A percentile compares a stretch with the other conserved stretches of the same genome.
These are phyloP conservation scores for Helicoverpa zea DNA, from an alignment of 1,140 invertebrate species.

Conservation along the genomic window DNA sequence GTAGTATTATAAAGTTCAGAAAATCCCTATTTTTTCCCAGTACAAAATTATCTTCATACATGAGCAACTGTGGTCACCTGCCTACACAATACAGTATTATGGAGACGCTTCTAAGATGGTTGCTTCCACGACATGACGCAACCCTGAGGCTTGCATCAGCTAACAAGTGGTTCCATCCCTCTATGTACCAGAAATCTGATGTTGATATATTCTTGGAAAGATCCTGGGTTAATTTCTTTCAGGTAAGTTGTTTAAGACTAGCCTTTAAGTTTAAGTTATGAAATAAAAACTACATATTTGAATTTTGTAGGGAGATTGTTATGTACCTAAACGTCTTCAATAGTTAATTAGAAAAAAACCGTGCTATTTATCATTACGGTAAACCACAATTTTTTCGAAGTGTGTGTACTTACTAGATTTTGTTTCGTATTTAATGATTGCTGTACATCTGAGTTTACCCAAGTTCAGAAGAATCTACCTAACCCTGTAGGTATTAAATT, in stretches of 20 bases:
- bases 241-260: constrained; percentile 52
- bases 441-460: no score
- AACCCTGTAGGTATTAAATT: no score
- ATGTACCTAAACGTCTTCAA: no score
- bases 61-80: constrained; percentile 61
- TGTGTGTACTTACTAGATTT: no score
- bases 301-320: no score
- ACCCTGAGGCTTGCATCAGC: constrained; percentile 59
- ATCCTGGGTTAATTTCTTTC: constrained; percentile 69
- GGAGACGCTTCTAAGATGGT: constrained; percentile 71
- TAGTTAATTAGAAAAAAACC: no score
- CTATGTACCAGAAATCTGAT: constrained; percentile 48
- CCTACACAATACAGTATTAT: constrained; percentile 66
- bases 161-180: constrained; percentile 63
- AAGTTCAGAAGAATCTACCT: no score
- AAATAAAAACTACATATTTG: no score
- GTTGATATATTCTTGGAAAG: constrained; percentile 67
- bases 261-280: not conserved
- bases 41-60: constrained; percentile 56
- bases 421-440: no score
- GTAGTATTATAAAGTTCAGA: no score
- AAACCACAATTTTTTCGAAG: no score
- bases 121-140: constrained; percentile 61
- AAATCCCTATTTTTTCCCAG: constrained; percentile 28
- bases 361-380: no score